phyloP scores from a whole-genome alignment of 53 echinoderm and acorn worm species.

The Astropecten irregularis region DNA sequence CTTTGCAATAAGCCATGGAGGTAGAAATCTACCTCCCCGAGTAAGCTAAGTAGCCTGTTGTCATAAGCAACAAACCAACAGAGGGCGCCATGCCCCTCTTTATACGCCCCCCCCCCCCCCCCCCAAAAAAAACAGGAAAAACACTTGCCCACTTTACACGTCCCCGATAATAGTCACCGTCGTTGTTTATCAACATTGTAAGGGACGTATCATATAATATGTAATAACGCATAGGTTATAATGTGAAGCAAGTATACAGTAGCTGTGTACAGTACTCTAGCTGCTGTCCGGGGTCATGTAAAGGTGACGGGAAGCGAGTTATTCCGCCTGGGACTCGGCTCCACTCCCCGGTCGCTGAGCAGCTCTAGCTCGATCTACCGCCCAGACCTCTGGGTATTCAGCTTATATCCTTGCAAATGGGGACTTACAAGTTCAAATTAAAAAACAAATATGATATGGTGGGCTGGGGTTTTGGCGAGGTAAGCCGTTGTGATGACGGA shows the following conservation, averaged over 20 bases:
- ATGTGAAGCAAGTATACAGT: neutral
- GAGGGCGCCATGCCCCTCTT: too few relatives aligned
- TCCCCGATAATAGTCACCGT: neutral
- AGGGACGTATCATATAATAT: neutral
- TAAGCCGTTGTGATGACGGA: neutral
- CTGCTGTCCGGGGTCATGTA: slow-evolving; percentile 32
- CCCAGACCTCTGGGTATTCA: slow-evolving; percentile 36
- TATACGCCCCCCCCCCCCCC: too few relatives aligned
- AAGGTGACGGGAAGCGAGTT: slow-evolving; percentile 32
- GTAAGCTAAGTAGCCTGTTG: too few relatives aligned
- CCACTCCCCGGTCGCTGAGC: too few relatives aligned
- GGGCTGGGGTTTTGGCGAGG: neutral
- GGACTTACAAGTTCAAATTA: slow-evolving; percentile 9
- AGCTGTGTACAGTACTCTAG: too few relatives aligned
- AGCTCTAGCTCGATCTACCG: too few relatives aligned
- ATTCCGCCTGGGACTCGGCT: neutral
- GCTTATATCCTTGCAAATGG: slow-evolving; percentile 20
- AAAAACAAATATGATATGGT: neutral
- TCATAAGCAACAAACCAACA: too few relatives aligned
- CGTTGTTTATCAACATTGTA: slow-evolving; percentile 26
- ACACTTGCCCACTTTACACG: too few relatives aligned
- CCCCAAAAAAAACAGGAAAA: too few relatives aligned
- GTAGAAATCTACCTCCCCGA: too few relatives aligned
- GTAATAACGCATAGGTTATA: neutral
- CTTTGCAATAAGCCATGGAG: too few relatives aligned